Base-by-base conservation (phyloP, 2,888 invertebrate species). In the Octonoba sinensis region DNA sequence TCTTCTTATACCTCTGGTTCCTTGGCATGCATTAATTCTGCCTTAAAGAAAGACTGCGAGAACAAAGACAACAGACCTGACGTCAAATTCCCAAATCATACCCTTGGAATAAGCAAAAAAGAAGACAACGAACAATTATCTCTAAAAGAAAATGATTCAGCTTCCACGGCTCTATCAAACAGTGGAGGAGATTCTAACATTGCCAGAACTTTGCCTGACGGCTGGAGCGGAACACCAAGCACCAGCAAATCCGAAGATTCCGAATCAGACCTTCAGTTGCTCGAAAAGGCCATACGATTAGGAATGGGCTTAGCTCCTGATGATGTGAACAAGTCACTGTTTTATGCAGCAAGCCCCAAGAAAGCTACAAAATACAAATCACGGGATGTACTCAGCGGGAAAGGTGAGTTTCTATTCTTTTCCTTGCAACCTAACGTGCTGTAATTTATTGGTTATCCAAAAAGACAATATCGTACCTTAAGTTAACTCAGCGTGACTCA, bases 351-450 rank as follows among this genome's bases (percentile, higher is more conserved):
- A 44, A 72, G 76, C 1, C 82, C 82, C 22, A 70, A 57, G 4
- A 82, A 82, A 66, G 60, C 71, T 12, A 47, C 27, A 12, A 77
- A 73, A 44, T 78, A 64, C 36, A 83, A 83, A 59, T 77, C 83
- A 6, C 73, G 36, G 36, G 83, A 83, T 65, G 83, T 83, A 12
- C 83, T 83, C 3, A 83, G 83, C 24, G 67, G 83, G 3, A 83
- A 78, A 83, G 83, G 83, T 78, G 59, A 62, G 64, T 60, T 22
- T 27, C 8, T n/a, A 11, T 64, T 20, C n/a, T 22, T 22, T 18
- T 27, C 15, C 44, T 44, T 36, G 8, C 8, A 3, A 36, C 1
- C 8, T 36, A 36, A 36, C 11, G 11, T 36, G 2, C 27, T 3
- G 36, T 36, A 8, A 36, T 11, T 36, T 8, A 6, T 36, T 8